Evolutionary conservation across 1,140 invertebrate genomes (phyloP), one percentile per base, ranked within the genome.

Genomic region (Sycophila sp.): DNA sequence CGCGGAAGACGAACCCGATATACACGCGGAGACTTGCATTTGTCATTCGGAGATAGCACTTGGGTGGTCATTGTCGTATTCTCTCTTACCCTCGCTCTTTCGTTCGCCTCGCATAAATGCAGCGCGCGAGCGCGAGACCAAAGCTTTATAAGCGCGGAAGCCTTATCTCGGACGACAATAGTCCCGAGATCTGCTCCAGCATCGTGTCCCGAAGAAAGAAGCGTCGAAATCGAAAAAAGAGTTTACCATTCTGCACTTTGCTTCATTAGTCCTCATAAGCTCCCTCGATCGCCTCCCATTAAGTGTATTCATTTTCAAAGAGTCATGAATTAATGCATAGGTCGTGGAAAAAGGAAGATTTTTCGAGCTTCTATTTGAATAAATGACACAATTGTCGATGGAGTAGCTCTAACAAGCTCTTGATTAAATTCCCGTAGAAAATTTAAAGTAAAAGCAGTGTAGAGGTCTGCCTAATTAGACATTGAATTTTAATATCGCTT

Each of bases 91-190:
- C 30, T 63, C 49, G 19, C 49, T 65, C 26, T 55, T 30, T 19
- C 40, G 26, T 56, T 22, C 2, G 32, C 3, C 40, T 45, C 40
- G 15, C 26, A 32, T 32, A n/a, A n/a, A n/a, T n/a, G n/a, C n/a
- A n/a, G 13, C 5, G 13, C 4, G 13, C 1, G 13, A 28, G 22
- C 13, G 3, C 60, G n/a, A 49, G 26, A 34, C n/a, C 10, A 6
- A n/a, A 5, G 42, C 42, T 47, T 38, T 17, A 17, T n/a, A 4
- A 13, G 19, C 8, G n/a, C 4, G n/a, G 8, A 17, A 6, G 28
- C 17, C 77, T 79, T 78, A 78, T 79, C 77, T 78, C n/a, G 62
- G 38, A 71, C 71, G 69, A 71, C 67, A 67, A 78, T 76, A 78
- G 78, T 78, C 74, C 65, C 17, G 64, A 53, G 75, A 53, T 53